phyloP scores from a whole-genome alignment of 2,888 invertebrate genomes.

The Linnaemya tessellans region DNA sequence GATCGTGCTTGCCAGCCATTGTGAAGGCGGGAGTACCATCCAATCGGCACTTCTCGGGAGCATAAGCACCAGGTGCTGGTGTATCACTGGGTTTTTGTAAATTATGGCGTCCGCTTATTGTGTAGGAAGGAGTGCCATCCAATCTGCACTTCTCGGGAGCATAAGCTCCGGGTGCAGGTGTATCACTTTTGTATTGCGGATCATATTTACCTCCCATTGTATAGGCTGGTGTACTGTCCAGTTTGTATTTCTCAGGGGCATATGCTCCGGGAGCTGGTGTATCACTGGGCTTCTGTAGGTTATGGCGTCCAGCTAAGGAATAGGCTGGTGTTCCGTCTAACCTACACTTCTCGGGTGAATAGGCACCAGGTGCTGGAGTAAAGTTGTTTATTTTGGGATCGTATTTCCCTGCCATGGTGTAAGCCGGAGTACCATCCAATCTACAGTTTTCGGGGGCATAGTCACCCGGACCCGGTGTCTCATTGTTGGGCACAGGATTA shows the following conservation, averaged over 20 bases:
- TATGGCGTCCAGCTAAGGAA: constrained; percentile 88
- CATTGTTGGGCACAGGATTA: constrained; percentile 74
- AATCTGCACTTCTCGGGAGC: constrained; percentile 84
- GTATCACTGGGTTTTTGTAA: constrained; percentile 81
- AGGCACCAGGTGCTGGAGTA: constrained; percentile 84
- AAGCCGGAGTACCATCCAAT: constrained; percentile 84
- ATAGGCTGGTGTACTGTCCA: constrained; percentile 82
- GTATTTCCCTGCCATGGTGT: constrained; percentile 85
- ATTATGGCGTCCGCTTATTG: constrained; percentile 84
- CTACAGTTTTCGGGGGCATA: constrained; percentile 84
- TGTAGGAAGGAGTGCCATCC: constrained; percentile 81
- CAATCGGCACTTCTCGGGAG: constrained; percentile 85
- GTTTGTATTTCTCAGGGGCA: constrained; percentile 85
- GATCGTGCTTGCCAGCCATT: constrained; percentile 85
- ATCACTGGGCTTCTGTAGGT: constrained; percentile 85
- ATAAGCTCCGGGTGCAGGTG: constrained; percentile 85
- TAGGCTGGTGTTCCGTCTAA: constrained; percentile 84
- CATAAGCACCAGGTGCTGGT: constrained; percentile 86
- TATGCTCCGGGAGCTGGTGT: constrained; percentile 86
- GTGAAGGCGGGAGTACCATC: constrained; percentile 84
- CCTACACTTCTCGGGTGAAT: constrained; percentile 87
- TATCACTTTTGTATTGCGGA: constrained; percentile 84
- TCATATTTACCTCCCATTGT: constrained; percentile 85
- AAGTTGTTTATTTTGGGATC: constrained; percentile 81
- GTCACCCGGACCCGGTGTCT: constrained; percentile 83